Conservation (phyloP, 92 coral and sea anemone species). For the Palythoa heliodiscus region DNA sequence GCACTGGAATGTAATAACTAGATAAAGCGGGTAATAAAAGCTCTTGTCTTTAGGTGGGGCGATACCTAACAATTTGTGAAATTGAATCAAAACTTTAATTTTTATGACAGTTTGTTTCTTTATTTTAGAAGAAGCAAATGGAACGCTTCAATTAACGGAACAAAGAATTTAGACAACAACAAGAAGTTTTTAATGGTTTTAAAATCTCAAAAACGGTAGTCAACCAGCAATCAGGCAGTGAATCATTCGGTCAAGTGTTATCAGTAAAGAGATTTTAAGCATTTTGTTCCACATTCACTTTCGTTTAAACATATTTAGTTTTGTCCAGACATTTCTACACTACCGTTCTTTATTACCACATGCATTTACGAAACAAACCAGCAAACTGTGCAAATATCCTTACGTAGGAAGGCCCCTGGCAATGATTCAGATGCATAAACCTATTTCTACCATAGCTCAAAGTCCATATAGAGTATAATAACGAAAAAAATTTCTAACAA, state of each 20-base stretch:
- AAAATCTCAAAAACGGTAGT: conserved; percentile 3
- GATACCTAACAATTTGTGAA: conserved; percentile 30
- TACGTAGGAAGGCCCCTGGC: neutral
- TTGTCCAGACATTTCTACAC: conserved; percentile 7
- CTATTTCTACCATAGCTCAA: neutral
- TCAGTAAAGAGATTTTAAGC: neutral
- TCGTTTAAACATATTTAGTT: neutral
- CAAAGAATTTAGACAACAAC: neutral
- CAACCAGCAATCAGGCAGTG: neutral
- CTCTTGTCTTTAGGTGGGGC: conserved; percentile 38
- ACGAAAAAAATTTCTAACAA: too few species aligned
- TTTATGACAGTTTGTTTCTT: conserved; percentile 30
- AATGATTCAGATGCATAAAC: neutral
- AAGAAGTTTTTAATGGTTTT: conserved; percentile 14
- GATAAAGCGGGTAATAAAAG: conserved; percentile 18
- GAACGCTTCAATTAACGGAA: conserved; percentile 28
- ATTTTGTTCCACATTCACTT: neutral
- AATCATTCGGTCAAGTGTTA: neutral
- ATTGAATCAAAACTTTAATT: conserved; percentile 5
- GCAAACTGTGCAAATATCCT: conserved; percentile 16
- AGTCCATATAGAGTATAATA: neutral
- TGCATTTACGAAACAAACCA: conserved; percentile 10
- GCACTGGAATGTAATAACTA: conserved; percentile 7
- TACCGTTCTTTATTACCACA: neutral
- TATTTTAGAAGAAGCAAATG: conserved; percentile 18